Conservation (phyloP, 2,888 invertebrate genomes). For the Cremastinae sp. region DNA sequence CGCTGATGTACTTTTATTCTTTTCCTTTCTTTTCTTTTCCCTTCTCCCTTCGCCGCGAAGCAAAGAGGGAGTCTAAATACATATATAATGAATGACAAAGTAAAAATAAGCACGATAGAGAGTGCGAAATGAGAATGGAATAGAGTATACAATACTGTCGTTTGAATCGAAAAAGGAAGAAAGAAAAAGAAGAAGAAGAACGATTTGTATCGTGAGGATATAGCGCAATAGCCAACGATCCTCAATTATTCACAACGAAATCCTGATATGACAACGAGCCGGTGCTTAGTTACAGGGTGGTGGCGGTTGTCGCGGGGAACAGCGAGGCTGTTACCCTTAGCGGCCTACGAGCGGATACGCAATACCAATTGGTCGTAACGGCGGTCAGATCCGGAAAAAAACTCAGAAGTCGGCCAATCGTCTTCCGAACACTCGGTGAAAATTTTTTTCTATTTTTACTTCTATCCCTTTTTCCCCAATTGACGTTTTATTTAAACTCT, state of each 20-base stretch:
- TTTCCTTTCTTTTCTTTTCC: no score
- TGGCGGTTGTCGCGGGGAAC: constrained; percentile 93
- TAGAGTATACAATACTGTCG: constrained; percentile 3
- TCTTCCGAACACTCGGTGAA: constrained; percentile 93
- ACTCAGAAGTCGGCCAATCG: constrained; percentile 92
- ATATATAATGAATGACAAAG: no score
- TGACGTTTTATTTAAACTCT: background rate
- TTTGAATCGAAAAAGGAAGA: background rate
- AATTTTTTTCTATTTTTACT: no score
- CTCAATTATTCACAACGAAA: constrained; percentile 24
- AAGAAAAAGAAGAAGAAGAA: background rate
- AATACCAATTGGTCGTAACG: constrained; percentile 93
- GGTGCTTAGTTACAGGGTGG: constrained; percentile 94
- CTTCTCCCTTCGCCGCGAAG: no score
- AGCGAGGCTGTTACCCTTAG: constrained; percentile 92
- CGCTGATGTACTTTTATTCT: no score
- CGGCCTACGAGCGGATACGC: constrained; percentile 91
- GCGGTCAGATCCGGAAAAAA: constrained; percentile 92
- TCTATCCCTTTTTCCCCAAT: no score
- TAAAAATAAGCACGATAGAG: no score
- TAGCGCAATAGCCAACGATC: background rate
- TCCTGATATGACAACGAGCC: constrained; percentile 75
- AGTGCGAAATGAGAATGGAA: no score
- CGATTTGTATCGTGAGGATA: background rate
- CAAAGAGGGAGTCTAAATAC: no score